Evolutionary conservation across 53 echinoderm and acorn worm genomes (phyloP).

Genomic region (Patiria pectinifera): DNA sequence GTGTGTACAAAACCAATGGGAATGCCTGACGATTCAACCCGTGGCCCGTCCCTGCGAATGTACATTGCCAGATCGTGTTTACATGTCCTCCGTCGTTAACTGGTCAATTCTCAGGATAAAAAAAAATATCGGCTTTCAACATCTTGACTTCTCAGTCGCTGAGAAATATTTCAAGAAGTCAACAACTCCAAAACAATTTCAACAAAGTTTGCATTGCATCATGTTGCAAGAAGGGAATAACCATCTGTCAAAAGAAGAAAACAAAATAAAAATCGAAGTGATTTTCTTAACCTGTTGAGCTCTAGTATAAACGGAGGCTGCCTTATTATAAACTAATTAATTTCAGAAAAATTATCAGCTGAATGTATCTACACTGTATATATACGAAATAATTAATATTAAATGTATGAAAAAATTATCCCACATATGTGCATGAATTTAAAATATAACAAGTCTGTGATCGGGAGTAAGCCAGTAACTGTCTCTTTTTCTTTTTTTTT

Average conservation of each 20-base stretch:
- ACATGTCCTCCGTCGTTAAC: no score
- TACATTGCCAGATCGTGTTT: no score
- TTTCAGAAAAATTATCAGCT: constrained; percentile 38
- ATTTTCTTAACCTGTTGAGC: constrained; percentile 28
- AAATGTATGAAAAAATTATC: not conserved
- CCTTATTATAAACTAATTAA: constrained; percentile 25
- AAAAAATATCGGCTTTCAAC: no score
- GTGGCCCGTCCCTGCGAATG: no score
- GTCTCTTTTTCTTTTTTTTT: not conserved
- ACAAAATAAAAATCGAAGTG: not conserved
- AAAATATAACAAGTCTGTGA: not conserved
- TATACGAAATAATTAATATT: not conserved
- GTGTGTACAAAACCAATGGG: no score
- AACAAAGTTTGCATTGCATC: not conserved
- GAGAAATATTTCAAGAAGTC: no score
- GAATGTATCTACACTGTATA: constrained; percentile 10
- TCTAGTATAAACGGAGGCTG: constrained; percentile 50
- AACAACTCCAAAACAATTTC: no score
- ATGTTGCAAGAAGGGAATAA: not conserved
- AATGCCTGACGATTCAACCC: no score
- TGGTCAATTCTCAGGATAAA: no score
- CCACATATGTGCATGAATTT: constrained; percentile 40
- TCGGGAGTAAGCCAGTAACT: not conserved
- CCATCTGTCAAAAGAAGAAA: no score
- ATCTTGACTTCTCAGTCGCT: no score